Evolutionary conservation across 2,113 vertebrate genomes (phyloP).

Genomic region (Callipepla squamata): DNA sequence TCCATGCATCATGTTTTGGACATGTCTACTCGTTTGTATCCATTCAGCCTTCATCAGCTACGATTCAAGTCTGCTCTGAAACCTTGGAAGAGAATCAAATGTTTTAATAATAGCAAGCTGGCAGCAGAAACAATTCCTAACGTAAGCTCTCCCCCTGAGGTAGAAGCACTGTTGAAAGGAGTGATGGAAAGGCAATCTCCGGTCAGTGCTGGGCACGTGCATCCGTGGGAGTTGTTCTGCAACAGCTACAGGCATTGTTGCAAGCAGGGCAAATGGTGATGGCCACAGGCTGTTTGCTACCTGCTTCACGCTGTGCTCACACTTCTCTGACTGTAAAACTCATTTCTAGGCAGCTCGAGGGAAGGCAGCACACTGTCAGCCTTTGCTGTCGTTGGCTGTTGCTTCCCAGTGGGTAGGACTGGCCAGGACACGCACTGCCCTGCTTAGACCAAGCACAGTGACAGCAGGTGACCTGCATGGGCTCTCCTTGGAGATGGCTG

Average conservation of each 20-base stretch:
- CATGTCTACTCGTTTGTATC: not conserved
- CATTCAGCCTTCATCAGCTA: not conserved
- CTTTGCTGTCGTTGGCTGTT: not conserved
- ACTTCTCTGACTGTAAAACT: not conserved
- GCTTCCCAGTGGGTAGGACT: not conserved
- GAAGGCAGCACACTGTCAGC: fast-evolving
- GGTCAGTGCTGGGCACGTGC: not conserved
- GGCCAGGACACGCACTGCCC: not conserved
- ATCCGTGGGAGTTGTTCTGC: not conserved
- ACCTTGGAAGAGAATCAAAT: not conserved
- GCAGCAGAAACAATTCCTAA: not conserved
- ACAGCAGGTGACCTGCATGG: not conserved
- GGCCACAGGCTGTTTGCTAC: not conserved
- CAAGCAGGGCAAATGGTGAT: not conserved
- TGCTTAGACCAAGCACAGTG: not conserved
- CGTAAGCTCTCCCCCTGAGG: not conserved
- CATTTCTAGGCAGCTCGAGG: not conserved
- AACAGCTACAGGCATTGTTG: not conserved
- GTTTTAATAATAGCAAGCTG: not conserved
- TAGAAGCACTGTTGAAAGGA: not conserved
- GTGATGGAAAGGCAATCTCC: not conserved
- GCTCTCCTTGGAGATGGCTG: not conserved
- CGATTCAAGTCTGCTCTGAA: not conserved
- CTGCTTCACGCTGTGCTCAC: not conserved
- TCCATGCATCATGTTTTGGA: not conserved